A percentile compares a stretch with the other conserved stretches of the same genome.
phyloP scores from a whole-genome alignment of 2,113 vertebrate genomes.

The Anas platyrhynchos region DNA sequence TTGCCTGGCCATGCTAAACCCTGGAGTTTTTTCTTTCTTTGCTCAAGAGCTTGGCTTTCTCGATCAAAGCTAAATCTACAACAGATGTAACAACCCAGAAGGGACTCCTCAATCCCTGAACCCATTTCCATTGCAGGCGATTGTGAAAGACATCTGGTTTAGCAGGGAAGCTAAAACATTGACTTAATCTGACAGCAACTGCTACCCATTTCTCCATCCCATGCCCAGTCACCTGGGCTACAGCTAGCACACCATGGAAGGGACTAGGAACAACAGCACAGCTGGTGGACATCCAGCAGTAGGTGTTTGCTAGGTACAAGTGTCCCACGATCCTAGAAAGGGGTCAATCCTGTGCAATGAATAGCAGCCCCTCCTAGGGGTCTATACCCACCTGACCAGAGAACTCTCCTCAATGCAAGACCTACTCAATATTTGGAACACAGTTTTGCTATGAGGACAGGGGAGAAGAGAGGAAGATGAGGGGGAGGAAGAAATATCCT shows the following conservation, averaged over 20 bases:
- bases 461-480: neutral
- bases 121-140: neutral
- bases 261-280: neutral
- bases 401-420: neutral
- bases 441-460: neutral
- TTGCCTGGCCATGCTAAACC: neutral
- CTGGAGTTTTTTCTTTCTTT: neutral
- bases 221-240: neutral
- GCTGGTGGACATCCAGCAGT: neutral
- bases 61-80: neutral
- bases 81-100: neutral
- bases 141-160: neutral
- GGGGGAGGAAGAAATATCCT: neutral
- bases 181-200: too few species aligned
- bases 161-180: too few species aligned
- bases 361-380: neutral
- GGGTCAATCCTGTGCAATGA: neutral
- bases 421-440: neutral
- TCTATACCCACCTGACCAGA: neutral
- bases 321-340: neutral
- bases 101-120: neutral
- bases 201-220: too few species aligned
- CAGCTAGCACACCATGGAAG: neutral
- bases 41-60: neutral
- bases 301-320: neutral